A percentile compares a stretch with the other conserved stretches of the same genome.
Conservation (phyloP, 2,888 invertebrate species). For the Xiphydria camelus region DNA sequence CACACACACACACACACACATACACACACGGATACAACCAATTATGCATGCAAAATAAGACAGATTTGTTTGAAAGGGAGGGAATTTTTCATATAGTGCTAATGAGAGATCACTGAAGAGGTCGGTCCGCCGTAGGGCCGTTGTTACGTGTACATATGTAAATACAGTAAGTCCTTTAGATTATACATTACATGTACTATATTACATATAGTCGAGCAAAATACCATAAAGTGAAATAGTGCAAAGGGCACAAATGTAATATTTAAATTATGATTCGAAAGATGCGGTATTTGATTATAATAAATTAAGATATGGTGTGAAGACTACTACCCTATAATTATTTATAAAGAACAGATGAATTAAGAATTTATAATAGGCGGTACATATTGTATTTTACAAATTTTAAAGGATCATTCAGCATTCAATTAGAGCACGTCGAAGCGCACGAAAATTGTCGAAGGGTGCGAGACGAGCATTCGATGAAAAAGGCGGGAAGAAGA, state of each 20-base stretch:
- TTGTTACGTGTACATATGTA: constrained; percentile 57
- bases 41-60: no score
- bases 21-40: constrained; percentile 23
- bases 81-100: constrained; percentile 16
- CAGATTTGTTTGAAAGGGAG: constrained; percentile 24
- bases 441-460: no score
- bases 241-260: constrained; percentile 58
- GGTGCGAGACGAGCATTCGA: constrained; percentile 35
- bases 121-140: constrained; percentile 41
- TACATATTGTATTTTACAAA: constrained; percentile 58
- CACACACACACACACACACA: constrained; percentile 1
- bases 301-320: constrained; percentile 55
- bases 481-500: constrained; percentile 13
- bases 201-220: constrained; percentile 33
- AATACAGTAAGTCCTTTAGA: constrained; percentile 54
- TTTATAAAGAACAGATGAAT: constrained; percentile 54
- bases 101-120: constrained; percentile 36
- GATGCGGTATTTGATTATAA: constrained; percentile 45
- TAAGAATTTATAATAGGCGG: constrained; percentile 53
- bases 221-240: constrained; percentile 43
- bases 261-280: constrained; percentile 46
- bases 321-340: constrained; percentile 57
- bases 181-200: constrained; percentile 52
- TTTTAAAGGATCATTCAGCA: constrained; percentile 44
- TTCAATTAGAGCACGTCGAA: constrained; percentile 34